phyloP scores from a whole-genome alignment of 2,113 vertebrate genomes.

The Pteruthius melanotis region DNA sequence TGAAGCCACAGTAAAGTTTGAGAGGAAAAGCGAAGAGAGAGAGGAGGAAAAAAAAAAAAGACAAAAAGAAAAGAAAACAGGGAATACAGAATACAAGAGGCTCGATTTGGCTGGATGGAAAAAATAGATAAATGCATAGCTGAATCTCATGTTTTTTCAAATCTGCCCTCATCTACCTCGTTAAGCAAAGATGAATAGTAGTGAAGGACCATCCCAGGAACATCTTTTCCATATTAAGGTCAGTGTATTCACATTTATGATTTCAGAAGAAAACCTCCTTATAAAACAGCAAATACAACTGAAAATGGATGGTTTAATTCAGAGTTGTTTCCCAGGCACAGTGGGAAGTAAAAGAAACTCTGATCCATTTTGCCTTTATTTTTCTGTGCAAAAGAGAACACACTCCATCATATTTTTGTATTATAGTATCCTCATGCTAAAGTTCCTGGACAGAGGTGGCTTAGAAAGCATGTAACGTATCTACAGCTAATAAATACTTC shows the following conservation, averaged over 20 bases:
- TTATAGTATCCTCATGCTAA: not conserved
- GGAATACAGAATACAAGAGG: not conserved
- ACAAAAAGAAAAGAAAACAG: not conserved
- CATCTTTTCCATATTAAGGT: not conserved
- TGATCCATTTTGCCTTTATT: not conserved
- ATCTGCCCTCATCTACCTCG: not conserved
- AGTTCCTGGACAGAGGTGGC: not conserved
- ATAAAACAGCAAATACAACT: not conserved
- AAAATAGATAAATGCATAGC: not conserved
- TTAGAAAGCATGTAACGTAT: not conserved
- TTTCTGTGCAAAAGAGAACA: not conserved
- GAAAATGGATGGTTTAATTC: not conserved
- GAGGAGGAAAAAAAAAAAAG: accelerated
- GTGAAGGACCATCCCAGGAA: not conserved
- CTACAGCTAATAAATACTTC: not conserved
- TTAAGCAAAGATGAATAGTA: not conserved
- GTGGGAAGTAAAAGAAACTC: not conserved
- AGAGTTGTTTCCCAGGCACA: not conserved
- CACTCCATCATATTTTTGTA: not conserved
- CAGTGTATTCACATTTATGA: accelerated
- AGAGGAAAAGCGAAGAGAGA: accelerated
- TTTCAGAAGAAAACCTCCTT: not conserved
- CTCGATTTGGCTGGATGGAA: not conserved
- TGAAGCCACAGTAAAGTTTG: not conserved
- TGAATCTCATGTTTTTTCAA: not conserved